Evolutionary conservation across 2,888 invertebrate genomes (phyloP).

Genomic region (Stratiomys singularior): DNA sequence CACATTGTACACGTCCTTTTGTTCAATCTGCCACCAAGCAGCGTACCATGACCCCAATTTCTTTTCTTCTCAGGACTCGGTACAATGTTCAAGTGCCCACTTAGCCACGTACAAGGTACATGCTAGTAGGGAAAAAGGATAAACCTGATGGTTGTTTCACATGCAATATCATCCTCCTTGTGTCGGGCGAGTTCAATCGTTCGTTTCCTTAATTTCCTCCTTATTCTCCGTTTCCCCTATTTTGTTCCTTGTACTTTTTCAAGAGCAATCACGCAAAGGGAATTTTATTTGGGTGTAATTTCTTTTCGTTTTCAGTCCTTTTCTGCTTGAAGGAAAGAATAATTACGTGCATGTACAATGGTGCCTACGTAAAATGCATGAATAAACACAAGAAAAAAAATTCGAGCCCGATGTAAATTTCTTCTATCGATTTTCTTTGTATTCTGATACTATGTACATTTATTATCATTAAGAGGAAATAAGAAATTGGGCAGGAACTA

Average conservation of each 20-base stretch:
- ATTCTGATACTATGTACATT: not conserved
- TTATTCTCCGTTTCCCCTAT: not conserved
- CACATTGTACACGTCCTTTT: not conserved
- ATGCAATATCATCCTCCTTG: slow-evolving; percentile 44
- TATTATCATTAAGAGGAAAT: not conserved
- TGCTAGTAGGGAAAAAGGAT: slow-evolving; percentile 11
- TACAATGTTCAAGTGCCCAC: slow-evolving; percentile 40
- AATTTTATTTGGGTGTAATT: slow-evolving; percentile 47
- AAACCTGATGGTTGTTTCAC: slow-evolving; percentile 50
- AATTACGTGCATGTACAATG: slow-evolving; percentile 23
- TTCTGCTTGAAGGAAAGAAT: not conserved
- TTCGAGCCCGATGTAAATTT: slow-evolving; percentile 9
- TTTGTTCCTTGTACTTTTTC: slow-evolving; percentile 25
- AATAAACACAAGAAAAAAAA: not conserved
- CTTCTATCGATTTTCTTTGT: slow-evolving; percentile 28
- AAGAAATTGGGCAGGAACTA: not conserved
- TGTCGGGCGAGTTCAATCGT: not conserved
- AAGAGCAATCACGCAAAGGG: slow-evolving; percentile 50
- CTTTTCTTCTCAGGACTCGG: slow-evolving; percentile 30
- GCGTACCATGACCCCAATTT: slow-evolving; percentile 37
- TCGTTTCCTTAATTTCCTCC: not conserved
- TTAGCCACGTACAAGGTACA: slow-evolving; percentile 43
- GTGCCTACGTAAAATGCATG: not conserved
- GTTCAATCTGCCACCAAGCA: not conserved
- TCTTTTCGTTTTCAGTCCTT: slow-evolving; percentile 25